A percentile compares a stretch with the other conserved stretches of the same genome.
Evolutionary conservation across 2,113 vertebrate species (phyloP).

Genomic region (Macquaria ambigua): DNA sequence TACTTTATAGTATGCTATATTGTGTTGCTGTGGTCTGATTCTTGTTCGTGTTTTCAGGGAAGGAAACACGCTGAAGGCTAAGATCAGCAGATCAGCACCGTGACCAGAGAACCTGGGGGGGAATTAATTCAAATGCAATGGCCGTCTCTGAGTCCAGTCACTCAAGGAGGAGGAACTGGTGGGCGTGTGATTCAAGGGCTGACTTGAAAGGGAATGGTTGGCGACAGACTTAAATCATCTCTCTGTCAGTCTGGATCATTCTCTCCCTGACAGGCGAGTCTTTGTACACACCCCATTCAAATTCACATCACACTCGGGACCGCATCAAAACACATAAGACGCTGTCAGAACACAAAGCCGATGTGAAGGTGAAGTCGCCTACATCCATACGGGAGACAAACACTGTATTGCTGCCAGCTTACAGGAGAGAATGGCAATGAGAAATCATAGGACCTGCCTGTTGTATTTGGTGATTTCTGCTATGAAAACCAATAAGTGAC

Average conservation of each 20-base stretch:
- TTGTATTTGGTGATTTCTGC: neutral
- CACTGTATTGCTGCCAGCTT: slow-evolving; percentile 1
- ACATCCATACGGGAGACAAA: slow-evolving; percentile 40
- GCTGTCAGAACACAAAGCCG: slow-evolving; percentile 62
- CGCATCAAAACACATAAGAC: slow-evolving; percentile 56
- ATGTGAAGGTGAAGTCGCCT: slow-evolving; percentile 63
- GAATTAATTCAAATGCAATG: slow-evolving; percentile 30
- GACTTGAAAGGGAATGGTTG: slow-evolving; percentile 60
- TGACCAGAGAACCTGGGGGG: slow-evolving; percentile 10
- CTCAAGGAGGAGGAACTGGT: slow-evolving; percentile 4
- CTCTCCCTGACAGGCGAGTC: slow-evolving; percentile 56
- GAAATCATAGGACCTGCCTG: neutral
- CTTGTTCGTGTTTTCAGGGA: neutral
- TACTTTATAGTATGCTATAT: neutral
- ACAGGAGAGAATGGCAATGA: slow-evolving; percentile 10
- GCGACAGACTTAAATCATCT: slow-evolving; percentile 65
- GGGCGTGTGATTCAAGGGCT: slow-evolving; percentile 36
- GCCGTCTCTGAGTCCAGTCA: slow-evolving; percentile 26
- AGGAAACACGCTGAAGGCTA: neutral
- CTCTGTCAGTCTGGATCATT: slow-evolving; percentile 59
- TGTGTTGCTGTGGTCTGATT: neutral
- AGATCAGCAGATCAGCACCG: slow-evolving; percentile 7
- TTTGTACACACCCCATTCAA: slow-evolving; percentile 64
- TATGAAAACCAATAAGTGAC: neutral
- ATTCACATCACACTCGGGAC: slow-evolving; percentile 66